These are phyloP conservation scores for Peromyscus nudipes DNA, from an alignment of 2,797 vertebrate genomes.

Conservation along the genomic window DNA sequence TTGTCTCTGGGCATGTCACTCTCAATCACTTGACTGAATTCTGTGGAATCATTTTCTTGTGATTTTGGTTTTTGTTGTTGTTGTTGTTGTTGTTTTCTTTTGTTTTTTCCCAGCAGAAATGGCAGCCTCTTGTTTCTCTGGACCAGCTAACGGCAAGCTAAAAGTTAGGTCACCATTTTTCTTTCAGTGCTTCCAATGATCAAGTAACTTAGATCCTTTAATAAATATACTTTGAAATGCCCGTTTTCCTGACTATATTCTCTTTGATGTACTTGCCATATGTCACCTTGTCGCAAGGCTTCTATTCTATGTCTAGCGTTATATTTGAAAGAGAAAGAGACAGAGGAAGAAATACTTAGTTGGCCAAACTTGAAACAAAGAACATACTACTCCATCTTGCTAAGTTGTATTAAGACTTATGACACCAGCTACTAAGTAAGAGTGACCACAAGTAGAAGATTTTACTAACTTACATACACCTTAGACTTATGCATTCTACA, in stretches of 20 bases:
- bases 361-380: background rate
- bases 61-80: background rate
- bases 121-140: background rate
- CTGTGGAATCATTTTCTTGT: background rate
- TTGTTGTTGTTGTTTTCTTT: background rate
- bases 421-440: background rate
- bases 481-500: background rate
- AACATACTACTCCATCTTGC: background rate
- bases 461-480: background rate
- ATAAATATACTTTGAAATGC: conserved; percentile 3
- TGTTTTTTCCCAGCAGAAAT: background rate
- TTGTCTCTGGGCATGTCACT: background rate
- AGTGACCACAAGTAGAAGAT: background rate
- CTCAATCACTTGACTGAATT: background rate
- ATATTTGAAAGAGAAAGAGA: background rate
- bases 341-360: background rate
- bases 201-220: background rate
- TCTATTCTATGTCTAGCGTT: background rate
- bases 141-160: background rate
- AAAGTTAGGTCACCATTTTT: background rate
- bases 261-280: background rate
- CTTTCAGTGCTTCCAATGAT: background rate
- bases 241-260: background rate
- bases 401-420: background rate
- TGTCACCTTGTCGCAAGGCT: background rate